Conservation (phyloP, 2,888 invertebrate genomes). For the Epirrita christyi region DNA sequence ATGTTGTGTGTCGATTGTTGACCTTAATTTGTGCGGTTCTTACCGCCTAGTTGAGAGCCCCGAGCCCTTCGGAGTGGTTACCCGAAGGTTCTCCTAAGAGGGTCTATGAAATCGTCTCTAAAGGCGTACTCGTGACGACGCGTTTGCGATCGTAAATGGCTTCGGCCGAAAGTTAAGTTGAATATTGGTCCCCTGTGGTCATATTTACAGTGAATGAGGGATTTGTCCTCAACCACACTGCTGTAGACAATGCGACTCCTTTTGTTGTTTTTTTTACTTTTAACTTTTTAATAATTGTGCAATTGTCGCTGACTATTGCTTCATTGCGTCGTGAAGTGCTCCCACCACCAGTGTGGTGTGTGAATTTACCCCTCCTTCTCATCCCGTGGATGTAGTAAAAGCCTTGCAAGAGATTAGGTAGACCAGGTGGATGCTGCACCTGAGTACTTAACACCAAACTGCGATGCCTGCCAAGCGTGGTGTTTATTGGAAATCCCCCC, state of each 20-base stretch:
- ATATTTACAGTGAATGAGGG: conserved; percentile 34
- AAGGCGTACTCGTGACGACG: conserved; percentile 11
- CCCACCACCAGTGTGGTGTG: too few relatives aligned
- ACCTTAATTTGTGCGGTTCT: conserved; percentile 7
- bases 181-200: conserved; percentile 6
- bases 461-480: too few relatives aligned
- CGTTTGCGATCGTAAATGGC: conserved; percentile 5
- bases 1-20: conserved; percentile 5
- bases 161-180: not conserved
- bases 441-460: too few relatives aligned
- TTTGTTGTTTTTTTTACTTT: conserved; percentile 15
- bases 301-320: too few relatives aligned
- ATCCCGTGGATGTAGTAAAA: too few relatives aligned
- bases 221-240: conserved; percentile 51
- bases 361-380: too few relatives aligned
- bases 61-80: conserved; percentile 3
- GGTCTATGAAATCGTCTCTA: conserved; percentile 8
- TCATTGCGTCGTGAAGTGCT: too few relatives aligned
- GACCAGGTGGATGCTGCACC: too few relatives aligned
- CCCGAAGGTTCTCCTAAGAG: conserved; percentile 13
- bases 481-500: too few relatives aligned
- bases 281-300: too few relatives aligned
- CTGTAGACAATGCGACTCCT: conserved; percentile 58
- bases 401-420: too few relatives aligned
- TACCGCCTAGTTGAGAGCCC: not conserved